These are phyloP conservation scores for Elaphurus davidianus DNA, from an alignment of 2,113 vertebrate species.

Conservation along the genomic window DNA sequence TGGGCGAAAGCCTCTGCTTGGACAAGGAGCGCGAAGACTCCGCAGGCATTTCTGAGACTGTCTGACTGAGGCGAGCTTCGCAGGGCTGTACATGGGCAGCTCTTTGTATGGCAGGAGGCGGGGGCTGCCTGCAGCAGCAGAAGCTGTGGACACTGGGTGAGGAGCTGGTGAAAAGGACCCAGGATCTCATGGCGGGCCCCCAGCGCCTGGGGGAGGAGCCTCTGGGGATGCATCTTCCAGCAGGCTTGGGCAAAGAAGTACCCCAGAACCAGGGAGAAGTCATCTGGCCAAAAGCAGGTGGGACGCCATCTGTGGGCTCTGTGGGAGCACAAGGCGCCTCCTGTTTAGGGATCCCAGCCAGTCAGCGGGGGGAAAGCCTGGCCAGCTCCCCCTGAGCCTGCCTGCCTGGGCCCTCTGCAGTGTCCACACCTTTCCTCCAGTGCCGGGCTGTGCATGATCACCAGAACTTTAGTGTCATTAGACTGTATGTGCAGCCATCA, in stretches of 20 bases:
- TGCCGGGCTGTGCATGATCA: neutral
- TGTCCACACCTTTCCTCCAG: neutral
- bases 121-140: neutral
- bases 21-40: accelerated
- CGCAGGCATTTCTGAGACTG: neutral
- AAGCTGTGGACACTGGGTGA: neutral
- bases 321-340: constrained; percentile 40
- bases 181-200: neutral
- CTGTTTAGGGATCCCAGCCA: constrained; percentile 58
- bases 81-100: neutral
- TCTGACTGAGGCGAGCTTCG: neutral
- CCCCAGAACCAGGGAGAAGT: neutral
- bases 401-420: neutral
- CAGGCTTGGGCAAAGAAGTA: neutral
- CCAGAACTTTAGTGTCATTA: neutral
- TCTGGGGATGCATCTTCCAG: neutral
- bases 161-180: neutral
- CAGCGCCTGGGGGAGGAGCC: neutral
- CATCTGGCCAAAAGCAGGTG: constrained; percentile 53
- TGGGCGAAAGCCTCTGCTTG: neutral
- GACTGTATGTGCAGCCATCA: neutral
- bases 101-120: neutral
- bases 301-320: constrained; percentile 68
- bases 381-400: constrained; percentile 14
- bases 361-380: neutral